Base-by-base conservation (phyloP, 2,797 vertebrate genomes). In the Neosilurus hyrtlii region DNA sequence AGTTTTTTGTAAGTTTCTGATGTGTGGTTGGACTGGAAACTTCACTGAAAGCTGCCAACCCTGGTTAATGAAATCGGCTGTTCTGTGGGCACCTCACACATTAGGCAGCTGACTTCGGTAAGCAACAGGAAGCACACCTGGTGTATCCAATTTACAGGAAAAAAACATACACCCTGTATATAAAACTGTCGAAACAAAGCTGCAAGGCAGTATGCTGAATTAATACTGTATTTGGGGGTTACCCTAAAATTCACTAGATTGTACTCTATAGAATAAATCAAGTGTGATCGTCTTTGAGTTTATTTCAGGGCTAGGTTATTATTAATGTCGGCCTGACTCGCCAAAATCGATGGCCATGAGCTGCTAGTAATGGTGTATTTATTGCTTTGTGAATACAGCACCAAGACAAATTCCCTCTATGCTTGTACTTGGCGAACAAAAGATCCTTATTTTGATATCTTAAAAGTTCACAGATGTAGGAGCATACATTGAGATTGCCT, bases 321-420 rank as follows among this genome's bases (percentile, higher is more conserved):
- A 78, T 51, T 51, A 52, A 3, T 18, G 75, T 65, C 43, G 4
- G n/a, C 61, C 61, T 63, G 75, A 11, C 57, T 78, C 59, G 51
- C 14, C 43, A 63, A 51, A 78, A 65, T 65, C 37, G 15, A 78
- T 78, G 20, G 16, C 18, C 35, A 37, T 35, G 30, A 76, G 37
- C 37, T 4, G 74, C 74, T 77, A 30, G 22, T 63, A 26, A 26
- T 51, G 63, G n/a, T 51, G 59, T 24, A 77, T 63, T 78, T 78
- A 63, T 78, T 65, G 61, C 24, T 51, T n/a, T 63, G 37, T 24
- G 37, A 78, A 30, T 51, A 63, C 59, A 63, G 20, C 30, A 63
- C 37, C 75, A 63, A 78, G 57, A 62, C 59, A 14, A 62, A 62
- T 10, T 62, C 57, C 59, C 75, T 77, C 16, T 35, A 22, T 6